Conservation (phyloP, 2,113 vertebrate genomes). For the Numenius arquata region DNA sequence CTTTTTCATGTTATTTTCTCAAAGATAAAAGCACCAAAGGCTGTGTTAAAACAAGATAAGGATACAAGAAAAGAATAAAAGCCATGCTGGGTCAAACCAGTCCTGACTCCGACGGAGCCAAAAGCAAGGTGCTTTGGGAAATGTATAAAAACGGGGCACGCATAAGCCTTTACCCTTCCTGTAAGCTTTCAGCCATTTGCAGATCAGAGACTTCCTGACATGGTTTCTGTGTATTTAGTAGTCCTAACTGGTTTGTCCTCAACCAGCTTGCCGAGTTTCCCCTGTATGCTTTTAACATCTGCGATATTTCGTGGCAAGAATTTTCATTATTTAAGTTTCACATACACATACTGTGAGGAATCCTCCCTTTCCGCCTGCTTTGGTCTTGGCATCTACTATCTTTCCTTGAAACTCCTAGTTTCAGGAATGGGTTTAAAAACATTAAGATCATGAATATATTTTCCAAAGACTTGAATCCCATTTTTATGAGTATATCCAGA, state of each 20-base stretch:
- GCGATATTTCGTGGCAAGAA: neutral
- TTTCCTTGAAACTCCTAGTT: neutral
- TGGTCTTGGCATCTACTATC: neutral
- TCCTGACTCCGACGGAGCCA: neutral
- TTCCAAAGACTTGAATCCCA: neutral
- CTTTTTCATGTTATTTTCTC: slow-evolving; percentile 22
- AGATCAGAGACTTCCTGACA: slow-evolving; percentile 4
- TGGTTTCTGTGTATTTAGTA: neutral
- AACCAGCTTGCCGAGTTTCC: neutral
- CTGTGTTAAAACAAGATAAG: slow-evolving; percentile 44
- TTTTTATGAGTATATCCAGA: neutral
- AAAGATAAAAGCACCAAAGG: neutral
- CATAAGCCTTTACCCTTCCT: neutral
- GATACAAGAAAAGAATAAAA: neutral
- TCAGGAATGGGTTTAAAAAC: neutral
- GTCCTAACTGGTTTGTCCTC: neutral
- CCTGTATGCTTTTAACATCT: neutral
- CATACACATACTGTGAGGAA: neutral
- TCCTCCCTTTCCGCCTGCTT: neutral
- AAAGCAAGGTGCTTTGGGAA: slow-evolving; percentile 1
- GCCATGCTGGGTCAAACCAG: neutral
- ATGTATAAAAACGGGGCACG: neutral
- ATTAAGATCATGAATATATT: neutral
- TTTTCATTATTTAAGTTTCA: neutral
- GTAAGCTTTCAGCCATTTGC: neutral